Evolutionary conservation across 1,140 invertebrate genomes (phyloP).

Genomic region (Pollicipes pollicipes): DNA sequence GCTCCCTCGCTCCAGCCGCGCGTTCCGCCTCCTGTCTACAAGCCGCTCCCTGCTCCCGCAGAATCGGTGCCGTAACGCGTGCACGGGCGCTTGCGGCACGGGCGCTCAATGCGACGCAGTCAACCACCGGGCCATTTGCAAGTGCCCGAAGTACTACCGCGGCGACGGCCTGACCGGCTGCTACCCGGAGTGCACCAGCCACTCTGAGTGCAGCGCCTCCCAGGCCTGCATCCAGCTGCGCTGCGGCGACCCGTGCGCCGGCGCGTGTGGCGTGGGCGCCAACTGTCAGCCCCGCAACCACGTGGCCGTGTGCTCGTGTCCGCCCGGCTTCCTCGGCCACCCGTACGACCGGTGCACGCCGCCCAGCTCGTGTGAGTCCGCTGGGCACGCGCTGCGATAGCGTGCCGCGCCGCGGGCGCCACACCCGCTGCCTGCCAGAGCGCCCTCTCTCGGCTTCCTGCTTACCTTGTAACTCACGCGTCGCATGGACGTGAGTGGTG

Average conservation of each 20-base stretch:
- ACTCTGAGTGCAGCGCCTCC: constrained; percentile 25
- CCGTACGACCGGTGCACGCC: constrained; percentile 60
- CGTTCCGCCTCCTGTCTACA: no score
- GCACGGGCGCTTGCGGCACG: constrained; percentile 19
- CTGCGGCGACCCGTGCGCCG: constrained; percentile 52
- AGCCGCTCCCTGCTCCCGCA: no score
- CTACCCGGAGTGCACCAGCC: constrained; percentile 24
- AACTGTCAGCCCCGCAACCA: constrained; percentile 59
- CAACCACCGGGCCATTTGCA: constrained; percentile 38
- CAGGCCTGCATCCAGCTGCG: constrained; percentile 48
- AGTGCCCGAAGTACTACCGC: constrained; percentile 43
- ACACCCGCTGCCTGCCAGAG: no score
- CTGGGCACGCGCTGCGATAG: no score
- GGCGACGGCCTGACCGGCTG: constrained; percentile 26
- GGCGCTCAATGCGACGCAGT: constrained; percentile 21
- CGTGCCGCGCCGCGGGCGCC: no score
- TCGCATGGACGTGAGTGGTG: no score
- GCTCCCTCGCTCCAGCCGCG: no score
- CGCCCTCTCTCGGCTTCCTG: no score
- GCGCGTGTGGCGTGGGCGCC: constrained; percentile 55
- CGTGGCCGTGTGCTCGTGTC: constrained; percentile 58
- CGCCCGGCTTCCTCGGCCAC: constrained; percentile 66
- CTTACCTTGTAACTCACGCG: no score
- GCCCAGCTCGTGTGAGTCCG: constrained; percentile 38
- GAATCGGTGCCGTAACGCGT: constrained; percentile 24